Percentiles rank a stretch among this genome's conserved stretches.
phyloP scores from a whole-genome alignment of 2,113 vertebrate species.

The Leucopsar rothschildi region DNA sequence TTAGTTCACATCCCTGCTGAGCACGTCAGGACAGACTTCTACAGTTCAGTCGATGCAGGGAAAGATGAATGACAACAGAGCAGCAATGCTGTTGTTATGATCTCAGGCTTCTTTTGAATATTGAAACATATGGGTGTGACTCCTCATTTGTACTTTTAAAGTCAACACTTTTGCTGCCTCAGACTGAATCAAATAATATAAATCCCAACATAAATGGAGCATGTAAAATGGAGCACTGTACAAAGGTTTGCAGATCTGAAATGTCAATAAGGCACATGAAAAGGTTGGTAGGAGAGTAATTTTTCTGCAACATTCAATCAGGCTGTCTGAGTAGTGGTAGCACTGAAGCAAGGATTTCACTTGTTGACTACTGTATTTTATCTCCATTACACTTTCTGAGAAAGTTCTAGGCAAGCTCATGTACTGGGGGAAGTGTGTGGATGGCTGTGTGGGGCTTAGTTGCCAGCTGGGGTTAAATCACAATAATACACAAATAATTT shows the following conservation, averaged over 20 bases:
- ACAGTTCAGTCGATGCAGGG: neutral
- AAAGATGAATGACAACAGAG: neutral
- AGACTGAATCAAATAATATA: neutral
- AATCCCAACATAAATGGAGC: neutral
- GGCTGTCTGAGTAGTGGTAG: neutral
- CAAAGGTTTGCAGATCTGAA: neutral
- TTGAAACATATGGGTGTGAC: neutral
- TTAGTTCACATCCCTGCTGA: neutral
- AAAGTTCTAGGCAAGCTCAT: neutral
- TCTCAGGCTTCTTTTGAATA: neutral
- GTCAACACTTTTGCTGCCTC: neutral
- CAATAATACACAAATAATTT: neutral
- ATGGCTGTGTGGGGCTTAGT: neutral
- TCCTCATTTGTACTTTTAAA: neutral
- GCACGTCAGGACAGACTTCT: neutral
- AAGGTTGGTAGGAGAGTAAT: neutral
- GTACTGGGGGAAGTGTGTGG: neutral
- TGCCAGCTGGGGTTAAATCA: neutral
- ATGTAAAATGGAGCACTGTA: neutral
- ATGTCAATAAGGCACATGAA: neutral
- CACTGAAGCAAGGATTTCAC: neutral
- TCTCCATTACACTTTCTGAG: neutral
- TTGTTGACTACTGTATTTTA: neutral
- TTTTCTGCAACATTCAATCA: neutral
- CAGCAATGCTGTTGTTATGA: neutral